These are phyloP conservation scores for Neoarius graeffei DNA, from an alignment of 2,113 vertebrate species.

Conservation along the genomic window DNA sequence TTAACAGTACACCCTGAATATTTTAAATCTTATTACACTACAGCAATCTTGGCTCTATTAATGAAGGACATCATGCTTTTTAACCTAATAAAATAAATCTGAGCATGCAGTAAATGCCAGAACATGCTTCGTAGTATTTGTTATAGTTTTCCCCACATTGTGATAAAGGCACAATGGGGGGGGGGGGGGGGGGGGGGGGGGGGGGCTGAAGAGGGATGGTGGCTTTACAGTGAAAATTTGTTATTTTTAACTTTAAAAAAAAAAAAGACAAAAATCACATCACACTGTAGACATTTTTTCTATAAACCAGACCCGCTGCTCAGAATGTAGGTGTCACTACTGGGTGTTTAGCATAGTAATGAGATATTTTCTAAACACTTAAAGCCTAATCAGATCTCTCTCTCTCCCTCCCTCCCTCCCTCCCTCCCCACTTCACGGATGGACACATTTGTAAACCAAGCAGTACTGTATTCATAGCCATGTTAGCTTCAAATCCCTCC, in stretches of 20 bases:
- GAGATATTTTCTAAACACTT: conserved; percentile 4
- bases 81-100: neutral
- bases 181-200: no score
- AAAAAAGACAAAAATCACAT: neutral
- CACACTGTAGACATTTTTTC: no score
- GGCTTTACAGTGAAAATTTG: neutral
- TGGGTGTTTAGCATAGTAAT: neutral
- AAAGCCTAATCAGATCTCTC: conserved; percentile 54
- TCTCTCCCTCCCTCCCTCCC: neutral
- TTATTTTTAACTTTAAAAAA: neutral
- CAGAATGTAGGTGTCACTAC: neutral
- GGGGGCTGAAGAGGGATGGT: neutral
- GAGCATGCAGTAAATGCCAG: neutral
- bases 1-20: neutral
- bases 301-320: neutral
- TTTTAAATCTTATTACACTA: neutral
- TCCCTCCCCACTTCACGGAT: conserved; percentile 1
- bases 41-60: no score
- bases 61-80: no score
- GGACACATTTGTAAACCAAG: conserved; percentile 6
- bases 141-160: neutral
- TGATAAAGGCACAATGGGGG: neutral
- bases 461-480: neutral
- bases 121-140: neutral
- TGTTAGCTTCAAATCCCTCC: conserved; percentile 9